Percentiles rank a stretch among this genome's conserved stretches.
Evolutionary conservation across 2,888 invertebrate genomes (phyloP).

Genomic region (Ashinkailepas kermadecensis): DNA sequence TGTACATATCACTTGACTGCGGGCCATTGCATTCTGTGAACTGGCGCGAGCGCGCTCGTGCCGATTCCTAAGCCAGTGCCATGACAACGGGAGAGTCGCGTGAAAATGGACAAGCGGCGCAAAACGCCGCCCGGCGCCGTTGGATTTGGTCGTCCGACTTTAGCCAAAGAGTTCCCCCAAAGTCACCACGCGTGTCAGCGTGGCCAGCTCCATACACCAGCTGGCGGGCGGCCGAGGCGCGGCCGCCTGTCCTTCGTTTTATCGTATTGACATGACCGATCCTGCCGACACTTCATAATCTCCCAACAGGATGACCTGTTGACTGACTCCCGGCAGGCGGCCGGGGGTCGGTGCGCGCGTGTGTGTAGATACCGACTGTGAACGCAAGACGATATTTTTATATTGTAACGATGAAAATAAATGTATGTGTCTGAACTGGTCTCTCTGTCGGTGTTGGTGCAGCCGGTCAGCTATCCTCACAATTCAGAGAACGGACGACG

Average conservation of each 20-base stretch:
- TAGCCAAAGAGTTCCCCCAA: constrained; percentile 15
- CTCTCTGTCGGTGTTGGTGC: background rate
- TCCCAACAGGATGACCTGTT: background rate
- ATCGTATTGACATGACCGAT: background rate
- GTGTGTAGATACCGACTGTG: background rate
- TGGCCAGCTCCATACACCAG: too few species aligned
- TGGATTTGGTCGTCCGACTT: background rate
- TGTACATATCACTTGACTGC: constrained; percentile 10
- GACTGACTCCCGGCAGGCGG: background rate
- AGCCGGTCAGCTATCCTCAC: too few species aligned
- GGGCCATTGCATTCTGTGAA: background rate
- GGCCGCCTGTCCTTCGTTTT: background rate
- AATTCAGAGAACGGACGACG: background rate
- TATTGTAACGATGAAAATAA: constrained; percentile 21
- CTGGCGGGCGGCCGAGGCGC: too few species aligned
- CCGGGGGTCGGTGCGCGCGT: background rate
- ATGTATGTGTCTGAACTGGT: background rate
- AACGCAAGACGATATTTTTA: constrained; percentile 15
- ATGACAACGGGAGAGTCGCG: background rate
- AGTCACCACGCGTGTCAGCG: background rate
- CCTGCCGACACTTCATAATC: background rate
- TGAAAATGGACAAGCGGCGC: background rate
- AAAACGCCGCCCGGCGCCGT: background rate
- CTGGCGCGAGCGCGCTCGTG: background rate
- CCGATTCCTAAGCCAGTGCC: constrained; percentile 8